Evolutionary conservation across 2,797 vertebrate genomes (phyloP).

Genomic region (Aldrovandia affinis): DNA sequence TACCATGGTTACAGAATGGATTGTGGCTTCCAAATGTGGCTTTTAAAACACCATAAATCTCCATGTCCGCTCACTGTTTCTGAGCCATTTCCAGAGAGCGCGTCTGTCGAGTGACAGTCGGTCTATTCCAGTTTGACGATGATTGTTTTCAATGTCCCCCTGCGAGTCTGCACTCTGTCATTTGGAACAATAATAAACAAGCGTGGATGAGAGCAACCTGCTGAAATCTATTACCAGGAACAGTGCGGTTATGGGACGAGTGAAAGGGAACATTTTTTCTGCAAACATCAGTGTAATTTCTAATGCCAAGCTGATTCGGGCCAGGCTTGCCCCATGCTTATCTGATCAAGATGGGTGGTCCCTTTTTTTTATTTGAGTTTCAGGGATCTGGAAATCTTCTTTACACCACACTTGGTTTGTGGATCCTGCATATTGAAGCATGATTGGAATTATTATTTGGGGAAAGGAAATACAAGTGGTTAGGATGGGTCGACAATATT

Average conservation of each 20-base stretch:
- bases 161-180: conserved; percentile 73
- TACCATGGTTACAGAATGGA: conserved; percentile 26
- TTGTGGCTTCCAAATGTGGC: conserved; percentile 56
- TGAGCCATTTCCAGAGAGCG: conserved; percentile 39
- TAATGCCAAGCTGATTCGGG: conserved; percentile 71
- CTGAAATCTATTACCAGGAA: conserved; percentile 72
- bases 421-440: conserved; percentile 50
- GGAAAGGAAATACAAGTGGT: conserved; percentile 35
- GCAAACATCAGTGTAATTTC: conserved; percentile 70
- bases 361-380: conserved; percentile 39
- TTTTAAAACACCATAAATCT: conserved; percentile 69
- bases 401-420: conserved; percentile 47
- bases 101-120: conserved; percentile 57
- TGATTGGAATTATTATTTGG: conserved; percentile 47
- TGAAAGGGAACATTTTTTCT: conserved; percentile 35
- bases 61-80: conserved; percentile 49
- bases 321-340: conserved; percentile 73
- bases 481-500: conserved; percentile 2
- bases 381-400: conserved; percentile 60
- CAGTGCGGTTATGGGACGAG: conserved; percentile 60
- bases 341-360: conserved; percentile 77
- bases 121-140: conserved; percentile 56
- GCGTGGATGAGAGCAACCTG: conserved; percentile 60
- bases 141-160: conserved; percentile 61
- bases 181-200: conserved; percentile 79